Evolutionary conservation across 2,113 vertebrate species (phyloP).

Genomic region (Macquaria australasica): DNA sequence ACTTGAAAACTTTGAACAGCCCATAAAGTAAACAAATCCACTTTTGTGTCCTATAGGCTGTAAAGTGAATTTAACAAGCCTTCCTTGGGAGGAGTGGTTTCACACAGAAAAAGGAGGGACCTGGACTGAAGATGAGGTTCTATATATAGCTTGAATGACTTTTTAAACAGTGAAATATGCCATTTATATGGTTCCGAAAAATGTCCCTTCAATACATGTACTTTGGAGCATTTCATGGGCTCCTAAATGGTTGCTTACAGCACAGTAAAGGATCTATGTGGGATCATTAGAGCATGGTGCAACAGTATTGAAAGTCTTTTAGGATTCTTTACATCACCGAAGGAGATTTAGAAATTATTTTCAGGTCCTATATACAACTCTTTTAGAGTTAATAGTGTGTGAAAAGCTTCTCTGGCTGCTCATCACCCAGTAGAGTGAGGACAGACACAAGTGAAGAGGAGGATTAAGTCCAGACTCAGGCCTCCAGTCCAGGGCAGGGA

Average conservation of each 20-base stretch:
- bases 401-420: constrained; percentile 57
- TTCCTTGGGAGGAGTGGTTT: constrained; percentile 29
- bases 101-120: constrained; percentile 2
- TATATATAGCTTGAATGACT: constrained; percentile 26
- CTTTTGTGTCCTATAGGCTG: constrained; percentile 26
- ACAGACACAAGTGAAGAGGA: constrained; percentile 67
- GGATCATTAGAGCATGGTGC: constrained; percentile 22
- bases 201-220: constrained; percentile 6
- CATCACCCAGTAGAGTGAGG: constrained; percentile 63
- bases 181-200: constrained; percentile 2
- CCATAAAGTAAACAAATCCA: constrained; percentile 51
- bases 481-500: constrained; percentile 59
- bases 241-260: constrained; percentile 37
- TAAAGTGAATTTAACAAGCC: constrained; percentile 42
- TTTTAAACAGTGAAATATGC: background rate
- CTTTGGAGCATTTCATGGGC: constrained; percentile 8
- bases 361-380: constrained; percentile 30
- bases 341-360: constrained; percentile 54
- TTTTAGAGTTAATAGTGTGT: constrained; percentile 64
- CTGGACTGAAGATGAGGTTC: constrained; percentile 9
- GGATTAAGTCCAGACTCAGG: constrained; percentile 74
- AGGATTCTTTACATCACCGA: constrained; percentile 42
- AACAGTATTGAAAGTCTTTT: constrained; percentile 20
- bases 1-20: constrained; percentile 41
- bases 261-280: constrained; percentile 26